Conservation (phyloP, 2,113 vertebrate genomes). For the Bos indicus region DNA sequence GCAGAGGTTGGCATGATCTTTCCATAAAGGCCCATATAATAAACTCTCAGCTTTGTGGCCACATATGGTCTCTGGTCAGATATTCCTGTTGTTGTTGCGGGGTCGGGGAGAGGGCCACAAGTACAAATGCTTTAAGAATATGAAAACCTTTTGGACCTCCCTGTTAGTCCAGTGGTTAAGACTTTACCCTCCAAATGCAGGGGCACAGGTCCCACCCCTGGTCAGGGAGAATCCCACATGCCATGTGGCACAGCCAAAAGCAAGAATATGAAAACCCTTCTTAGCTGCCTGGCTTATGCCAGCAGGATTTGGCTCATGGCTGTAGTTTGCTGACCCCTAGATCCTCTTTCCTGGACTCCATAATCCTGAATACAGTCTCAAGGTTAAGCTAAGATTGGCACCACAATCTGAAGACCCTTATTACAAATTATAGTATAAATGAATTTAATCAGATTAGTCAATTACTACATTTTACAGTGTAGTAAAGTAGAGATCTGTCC, state of each 20-base stretch:
- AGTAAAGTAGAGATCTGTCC: neutral
- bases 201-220: neutral
- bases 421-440: neutral
- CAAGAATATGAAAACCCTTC: neutral
- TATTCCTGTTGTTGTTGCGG: neutral
- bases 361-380: neutral
- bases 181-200: neutral
- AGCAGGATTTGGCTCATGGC: neutral
- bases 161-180: neutral
- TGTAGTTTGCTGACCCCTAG: neutral
- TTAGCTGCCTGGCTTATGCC: neutral
- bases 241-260: neutral
- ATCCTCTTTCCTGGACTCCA: neutral
- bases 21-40: neutral
- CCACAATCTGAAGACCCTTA: neutral
- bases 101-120: fast-evolving
- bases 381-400: neutral
- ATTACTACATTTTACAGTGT: neutral
- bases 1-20: neutral
- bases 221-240: neutral
- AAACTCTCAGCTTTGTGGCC: neutral
- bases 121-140: neutral
- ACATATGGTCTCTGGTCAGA: neutral
- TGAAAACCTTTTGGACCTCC: neutral
- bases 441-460: neutral